Evolutionary conservation across 2,113 vertebrate species (phyloP).

Genomic region (Pseudorhombus dupliciocellatus): DNA sequence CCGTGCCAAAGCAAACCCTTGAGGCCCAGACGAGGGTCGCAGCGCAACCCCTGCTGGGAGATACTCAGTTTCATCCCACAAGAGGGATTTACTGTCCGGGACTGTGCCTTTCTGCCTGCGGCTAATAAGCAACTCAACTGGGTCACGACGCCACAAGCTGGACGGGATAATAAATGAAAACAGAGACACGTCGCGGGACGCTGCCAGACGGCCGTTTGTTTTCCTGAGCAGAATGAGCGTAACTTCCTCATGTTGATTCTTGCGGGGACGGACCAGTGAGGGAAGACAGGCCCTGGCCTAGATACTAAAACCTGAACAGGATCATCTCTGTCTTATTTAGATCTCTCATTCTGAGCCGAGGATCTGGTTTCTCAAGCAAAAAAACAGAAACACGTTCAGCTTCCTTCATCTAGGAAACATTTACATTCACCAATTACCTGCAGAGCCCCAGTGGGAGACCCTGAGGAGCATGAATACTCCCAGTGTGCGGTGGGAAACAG

Average conservation of each 20-base stretch:
- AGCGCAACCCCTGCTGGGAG: slow-evolving; percentile 70
- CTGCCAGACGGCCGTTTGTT: slow-evolving; percentile 56
- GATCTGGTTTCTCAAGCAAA: background rate
- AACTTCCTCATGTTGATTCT: slow-evolving; percentile 58
- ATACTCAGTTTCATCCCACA: slow-evolving; percentile 72
- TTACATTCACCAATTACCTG: background rate
- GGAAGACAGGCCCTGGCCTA: slow-evolving; percentile 16
- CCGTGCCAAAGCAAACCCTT: slow-evolving; percentile 65
- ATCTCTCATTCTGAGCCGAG: slow-evolving; percentile 15
- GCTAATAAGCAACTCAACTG: slow-evolving; percentile 62
- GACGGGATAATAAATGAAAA: slow-evolving; percentile 70
- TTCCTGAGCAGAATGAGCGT: slow-evolving; percentile 42
- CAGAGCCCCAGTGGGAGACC: background rate
- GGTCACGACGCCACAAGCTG: slow-evolving; percentile 64
- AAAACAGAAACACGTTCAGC: background rate
- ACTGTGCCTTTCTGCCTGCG: slow-evolving; percentile 56
- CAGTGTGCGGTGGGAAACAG: slow-evolving; percentile 65
- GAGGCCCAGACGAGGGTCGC: slow-evolving; percentile 66
- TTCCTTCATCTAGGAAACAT: background rate
- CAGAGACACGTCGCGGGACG: slow-evolving; percentile 47
- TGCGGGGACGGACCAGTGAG: slow-evolving; percentile 35
- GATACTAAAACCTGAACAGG: background rate
- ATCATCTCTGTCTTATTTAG: slow-evolving; percentile 12
- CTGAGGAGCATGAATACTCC: slow-evolving; percentile 43
- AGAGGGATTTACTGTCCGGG: slow-evolving; percentile 70